Evolutionary conservation across 2,113 vertebrate genomes (phyloP), one percentile per base, ranked within the genome.

Genomic region (Aegithalos caudatus): DNA sequence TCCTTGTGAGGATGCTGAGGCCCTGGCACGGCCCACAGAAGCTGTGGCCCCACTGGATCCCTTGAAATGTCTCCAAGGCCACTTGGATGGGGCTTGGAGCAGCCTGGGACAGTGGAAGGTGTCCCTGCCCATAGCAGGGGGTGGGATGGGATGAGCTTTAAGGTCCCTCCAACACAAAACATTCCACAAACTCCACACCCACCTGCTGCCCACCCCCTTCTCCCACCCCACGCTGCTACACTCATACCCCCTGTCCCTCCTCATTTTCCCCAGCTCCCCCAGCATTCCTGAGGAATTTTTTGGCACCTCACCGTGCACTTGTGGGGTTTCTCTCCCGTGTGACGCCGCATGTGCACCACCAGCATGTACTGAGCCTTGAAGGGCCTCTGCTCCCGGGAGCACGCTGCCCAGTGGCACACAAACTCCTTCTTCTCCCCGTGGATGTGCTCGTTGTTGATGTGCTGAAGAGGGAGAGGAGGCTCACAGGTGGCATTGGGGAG

Each of bases 361-460:
- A 99, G 88, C 99, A 99, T 99, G 96, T 99, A 99, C 98, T 99
- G 99, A 22, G 99, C 99, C 95, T 99, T 99, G 98, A 99, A 99
- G 65, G 99, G 99, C 50, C 99, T 97, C 97, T 99, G 99, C 91
- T 99, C 99, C 81, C 99, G 98, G 45, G 99, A 99, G 58, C 99
- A 99, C 11, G 99, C 99, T 51, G 98, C 98, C 99, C 99, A 99
- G 85, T 99, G 99, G 96, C 99, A 99, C 95, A 99, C 99, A 37
- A 99, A 99, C 97, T 99, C 99, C 97, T 99, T 99, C 98, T 99
- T 99, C 96, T 99, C 99, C 15, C 99, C 99, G 0, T 99, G 99
- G 97, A 99, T 99, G 87, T 99, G 99, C 93, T 99, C 99, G 0
- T 99, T 99, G 96, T 99, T 99, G 95, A 99, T 99, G 97, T 99